phyloP scores from a whole-genome alignment of 2,888 invertebrate genomes.

The Melolontha melolontha region DNA sequence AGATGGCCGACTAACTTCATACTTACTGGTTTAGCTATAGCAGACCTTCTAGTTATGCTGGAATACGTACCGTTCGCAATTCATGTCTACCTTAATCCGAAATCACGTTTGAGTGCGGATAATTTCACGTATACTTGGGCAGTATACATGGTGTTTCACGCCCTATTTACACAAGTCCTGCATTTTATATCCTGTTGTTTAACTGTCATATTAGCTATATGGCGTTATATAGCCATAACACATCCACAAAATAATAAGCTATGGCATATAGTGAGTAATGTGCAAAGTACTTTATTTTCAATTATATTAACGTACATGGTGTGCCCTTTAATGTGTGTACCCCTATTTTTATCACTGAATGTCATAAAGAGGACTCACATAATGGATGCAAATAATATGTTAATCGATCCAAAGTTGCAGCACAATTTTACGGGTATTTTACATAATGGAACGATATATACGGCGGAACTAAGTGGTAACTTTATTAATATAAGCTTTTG shows the following conservation, averaged over 20 bases:
- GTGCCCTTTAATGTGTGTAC: conserved; percentile 87
- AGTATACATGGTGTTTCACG: conserved; percentile 87
- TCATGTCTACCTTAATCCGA: conserved; percentile 79
- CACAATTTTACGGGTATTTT: conserved; percentile 51
- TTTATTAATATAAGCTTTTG: conserved; percentile 83
- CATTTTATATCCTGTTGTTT: conserved; percentile 90
- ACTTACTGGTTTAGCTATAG: conserved; percentile 88
- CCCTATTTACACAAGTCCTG: conserved; percentile 87
- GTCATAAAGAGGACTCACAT: conserved; percentile 63
- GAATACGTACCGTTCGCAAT: conserved; percentile 92
- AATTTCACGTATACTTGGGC: conserved; percentile 80
- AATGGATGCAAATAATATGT: conserved; percentile 64
- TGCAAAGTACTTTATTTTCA: conserved; percentile 80
- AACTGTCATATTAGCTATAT: conserved; percentile 92
- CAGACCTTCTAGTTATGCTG: conserved; percentile 93
- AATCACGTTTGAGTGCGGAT: conserved; percentile 67
- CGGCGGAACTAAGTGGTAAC: conserved; percentile 72
- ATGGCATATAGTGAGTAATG: conserved; percentile 76
- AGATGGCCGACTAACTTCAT: conserved; percentile 91
- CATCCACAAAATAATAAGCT: conserved; percentile 83
- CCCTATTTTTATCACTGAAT: conserved; percentile 83
- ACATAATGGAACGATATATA: conserved; percentile 55
- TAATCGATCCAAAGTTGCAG: conserved; percentile 54
- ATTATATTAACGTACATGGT: conserved; percentile 84
- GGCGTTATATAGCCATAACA: conserved; percentile 90